phyloP scores from a whole-genome alignment of 1,140 invertebrate species.

The Anastrepha obliqua region DNA sequence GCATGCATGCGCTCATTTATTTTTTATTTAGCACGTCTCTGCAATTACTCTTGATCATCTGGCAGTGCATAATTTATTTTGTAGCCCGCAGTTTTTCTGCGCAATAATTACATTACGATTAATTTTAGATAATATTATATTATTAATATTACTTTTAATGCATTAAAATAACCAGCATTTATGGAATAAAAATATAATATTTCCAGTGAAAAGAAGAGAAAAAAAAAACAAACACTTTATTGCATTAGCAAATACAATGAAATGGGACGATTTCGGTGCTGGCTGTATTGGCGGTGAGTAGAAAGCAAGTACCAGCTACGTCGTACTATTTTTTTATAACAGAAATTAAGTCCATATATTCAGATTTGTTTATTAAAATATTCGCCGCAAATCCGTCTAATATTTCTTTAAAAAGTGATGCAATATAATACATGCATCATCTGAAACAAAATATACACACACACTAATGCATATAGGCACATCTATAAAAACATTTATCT shows the following conservation, averaged over 20 bases:
- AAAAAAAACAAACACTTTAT: no score
- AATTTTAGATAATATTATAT: background rate
- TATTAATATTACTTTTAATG: background rate
- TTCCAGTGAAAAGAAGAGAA: background rate
- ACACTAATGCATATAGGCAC: background rate
- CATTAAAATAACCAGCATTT: background rate
- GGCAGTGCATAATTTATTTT: background rate
- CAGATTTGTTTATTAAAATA: no score
- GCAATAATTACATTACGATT: background rate
- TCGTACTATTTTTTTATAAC: background rate
- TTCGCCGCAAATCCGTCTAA: background rate
- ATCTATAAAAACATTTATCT: background rate
- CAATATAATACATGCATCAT: constrained; percentile 25
- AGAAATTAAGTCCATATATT: background rate
- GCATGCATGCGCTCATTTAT: background rate
- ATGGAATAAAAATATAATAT: background rate
- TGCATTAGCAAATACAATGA: background rate
- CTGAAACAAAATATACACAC: background rate
- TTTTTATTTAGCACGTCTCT: background rate
- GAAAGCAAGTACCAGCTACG: no score
- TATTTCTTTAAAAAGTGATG: constrained; percentile 36
- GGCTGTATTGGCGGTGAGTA: constrained; percentile 18
- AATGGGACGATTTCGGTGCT: constrained; percentile 24
- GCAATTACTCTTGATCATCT: background rate
- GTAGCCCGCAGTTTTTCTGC: background rate